Evolutionary conservation across 2,888 invertebrate genomes (phyloP).

Genomic region (Cosmorhoe ocellata): DNA sequence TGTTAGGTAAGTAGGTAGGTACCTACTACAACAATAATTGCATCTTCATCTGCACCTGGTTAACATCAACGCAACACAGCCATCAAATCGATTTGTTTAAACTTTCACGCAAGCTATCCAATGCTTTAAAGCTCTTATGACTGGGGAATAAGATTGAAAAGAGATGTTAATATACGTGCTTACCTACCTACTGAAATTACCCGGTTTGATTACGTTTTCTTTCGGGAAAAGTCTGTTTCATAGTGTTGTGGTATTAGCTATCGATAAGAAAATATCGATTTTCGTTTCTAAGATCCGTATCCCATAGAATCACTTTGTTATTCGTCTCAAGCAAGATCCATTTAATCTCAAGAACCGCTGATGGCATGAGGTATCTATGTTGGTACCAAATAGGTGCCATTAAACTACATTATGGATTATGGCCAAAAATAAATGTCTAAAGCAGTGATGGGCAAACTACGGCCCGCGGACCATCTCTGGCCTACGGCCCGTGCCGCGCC

Average conservation of each 20-base stretch:
- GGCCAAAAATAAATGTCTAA: too few relatives aligned
- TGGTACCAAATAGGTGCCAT: too few relatives aligned
- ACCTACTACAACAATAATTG: not conserved
- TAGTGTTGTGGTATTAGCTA: slow-evolving; percentile 17
- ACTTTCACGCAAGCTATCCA: slow-evolving; percentile 29
- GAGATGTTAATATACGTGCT: slow-evolving; percentile 27
- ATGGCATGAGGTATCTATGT: too few relatives aligned
- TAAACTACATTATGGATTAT: too few relatives aligned
- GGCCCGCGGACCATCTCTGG: too few relatives aligned
- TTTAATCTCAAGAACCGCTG: too few relatives aligned
- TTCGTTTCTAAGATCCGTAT: too few relatives aligned
- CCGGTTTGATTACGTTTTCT: slow-evolving; percentile 28
- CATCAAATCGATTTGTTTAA: slow-evolving; percentile 33
- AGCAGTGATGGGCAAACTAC: too few relatives aligned
- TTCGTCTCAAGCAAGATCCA: too few relatives aligned
- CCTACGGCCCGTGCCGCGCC: too few relatives aligned
- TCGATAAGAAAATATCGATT: not conserved
- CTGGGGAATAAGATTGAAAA: slow-evolving; percentile 7
- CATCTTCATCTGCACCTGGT: slow-evolving; percentile 9
- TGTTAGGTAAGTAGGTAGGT: too few relatives aligned
- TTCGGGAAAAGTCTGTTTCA: slow-evolving; percentile 16
- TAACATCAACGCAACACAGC: not conserved
- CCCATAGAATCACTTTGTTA: too few relatives aligned
- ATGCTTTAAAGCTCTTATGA: slow-evolving; percentile 11
- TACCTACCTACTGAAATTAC: slow-evolving; percentile 24